Evolutionary conservation across 2,888 invertebrate genomes (phyloP).

Genomic region (Julus scanicus): DNA sequence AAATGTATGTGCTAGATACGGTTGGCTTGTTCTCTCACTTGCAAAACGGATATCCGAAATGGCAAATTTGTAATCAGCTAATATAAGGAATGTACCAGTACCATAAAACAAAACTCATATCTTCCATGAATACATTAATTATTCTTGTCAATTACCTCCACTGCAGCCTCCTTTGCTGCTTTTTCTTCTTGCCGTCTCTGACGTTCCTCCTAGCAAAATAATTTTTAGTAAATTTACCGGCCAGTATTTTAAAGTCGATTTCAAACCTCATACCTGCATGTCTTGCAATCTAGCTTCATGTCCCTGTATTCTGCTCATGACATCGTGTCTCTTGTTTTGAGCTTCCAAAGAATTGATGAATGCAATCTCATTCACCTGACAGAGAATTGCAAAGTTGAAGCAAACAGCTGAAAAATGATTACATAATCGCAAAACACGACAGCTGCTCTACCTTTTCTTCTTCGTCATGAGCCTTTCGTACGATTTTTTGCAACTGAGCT

Average conservation of each 20-base stretch:
- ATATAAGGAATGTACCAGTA: too few species aligned
- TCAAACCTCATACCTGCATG: conserved; percentile 65
- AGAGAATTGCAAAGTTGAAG: conserved; percentile 43
- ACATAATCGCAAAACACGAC: not conserved
- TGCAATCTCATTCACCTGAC: conserved; percentile 88
- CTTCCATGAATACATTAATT: too few species aligned
- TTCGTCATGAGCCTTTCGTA: conserved; percentile 96
- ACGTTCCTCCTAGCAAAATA: conserved; percentile 78
- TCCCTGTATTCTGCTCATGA: conserved; percentile 75
- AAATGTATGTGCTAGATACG: not conserved
- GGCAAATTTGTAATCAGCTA: too few species aligned
- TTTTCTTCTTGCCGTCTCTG: conserved; percentile 88
- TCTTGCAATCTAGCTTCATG: conserved; percentile 72
- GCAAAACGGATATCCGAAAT: too few species aligned
- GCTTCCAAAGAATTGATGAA: conserved; percentile 97
- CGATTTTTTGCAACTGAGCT: conserved; percentile 75
- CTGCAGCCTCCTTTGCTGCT: conserved; percentile 95
- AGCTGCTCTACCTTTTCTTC: conserved; percentile 78
- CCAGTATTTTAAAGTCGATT: conserved; percentile 31
- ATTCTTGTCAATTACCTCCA: conserved; percentile 70
- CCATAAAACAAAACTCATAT: too few species aligned
- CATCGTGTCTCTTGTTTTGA: conserved; percentile 91
- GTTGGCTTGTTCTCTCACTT: not conserved
- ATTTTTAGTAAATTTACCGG: not conserved
- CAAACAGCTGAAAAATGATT: not conserved